phyloP scores from a whole-genome alignment of 2,888 invertebrate genomes.

The Sepioteuthis lessoniana region DNA sequence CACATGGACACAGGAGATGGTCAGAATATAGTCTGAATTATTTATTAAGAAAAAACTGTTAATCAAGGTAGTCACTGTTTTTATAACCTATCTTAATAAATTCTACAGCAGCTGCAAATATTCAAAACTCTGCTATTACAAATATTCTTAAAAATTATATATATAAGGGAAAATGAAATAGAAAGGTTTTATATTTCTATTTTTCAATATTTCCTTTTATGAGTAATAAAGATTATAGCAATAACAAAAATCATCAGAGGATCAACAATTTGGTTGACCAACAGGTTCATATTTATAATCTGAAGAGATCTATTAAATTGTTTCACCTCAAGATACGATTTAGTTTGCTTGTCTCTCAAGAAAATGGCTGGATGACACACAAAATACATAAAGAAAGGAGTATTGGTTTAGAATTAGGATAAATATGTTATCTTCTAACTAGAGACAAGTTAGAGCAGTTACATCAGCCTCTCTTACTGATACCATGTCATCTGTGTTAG shows the following conservation, averaged over 20 bases:
- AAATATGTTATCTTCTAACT: not conserved
- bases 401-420: not conserved
- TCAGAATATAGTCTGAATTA: not conserved
- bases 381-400: not conserved
- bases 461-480: not conserved
- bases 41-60: too few relatives aligned
- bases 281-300: not conserved
- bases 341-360: not conserved
- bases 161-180: too few relatives aligned
- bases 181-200: too few relatives aligned
- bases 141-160: too few relatives aligned
- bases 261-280: not conserved
- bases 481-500: not conserved
- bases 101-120: too few relatives aligned
- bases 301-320: not conserved
- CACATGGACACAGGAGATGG: not conserved
- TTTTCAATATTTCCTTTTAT: too few relatives aligned
- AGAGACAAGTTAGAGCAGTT: not conserved
- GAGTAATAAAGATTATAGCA: not conserved
- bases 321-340: too few relatives aligned
- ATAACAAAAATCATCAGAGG: not conserved
- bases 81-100: too few relatives aligned
- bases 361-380: slow-evolving; percentile 24
- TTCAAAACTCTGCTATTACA: too few relatives aligned
- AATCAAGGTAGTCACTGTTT: too few relatives aligned